These are phyloP conservation scores for Sesia bembeciformis DNA, from an alignment of 2,888 invertebrate genomes.

Conservation along the genomic window DNA sequence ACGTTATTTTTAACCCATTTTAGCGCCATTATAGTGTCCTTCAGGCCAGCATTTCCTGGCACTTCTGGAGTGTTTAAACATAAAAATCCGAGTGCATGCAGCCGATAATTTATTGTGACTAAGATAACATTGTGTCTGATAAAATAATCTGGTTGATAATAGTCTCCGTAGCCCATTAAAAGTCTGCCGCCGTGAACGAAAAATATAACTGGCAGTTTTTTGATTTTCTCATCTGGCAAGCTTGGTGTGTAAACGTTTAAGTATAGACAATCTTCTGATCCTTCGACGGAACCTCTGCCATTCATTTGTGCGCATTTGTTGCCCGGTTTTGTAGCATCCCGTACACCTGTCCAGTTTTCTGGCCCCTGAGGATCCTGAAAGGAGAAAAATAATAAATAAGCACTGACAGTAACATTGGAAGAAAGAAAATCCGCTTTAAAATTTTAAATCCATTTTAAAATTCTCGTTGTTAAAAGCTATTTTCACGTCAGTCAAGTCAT, in stretches of 20 bases:
- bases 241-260: constrained; percentile 79
- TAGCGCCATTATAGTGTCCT: constrained; percentile 48
- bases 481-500: too few species aligned
- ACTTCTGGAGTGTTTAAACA: constrained; percentile 48
- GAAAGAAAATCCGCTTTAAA: too few species aligned
- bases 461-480: too few species aligned
- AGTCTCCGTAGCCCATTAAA: constrained; percentile 67
- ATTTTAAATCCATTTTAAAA: too few species aligned
- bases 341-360: constrained; percentile 39
- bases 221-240: constrained; percentile 41
- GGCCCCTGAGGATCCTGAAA: constrained; percentile 48
- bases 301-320: constrained; percentile 58
- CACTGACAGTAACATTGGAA: too few species aligned
- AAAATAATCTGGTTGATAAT: constrained; percentile 52
- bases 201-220: constrained; percentile 65
- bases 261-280: constrained; percentile 80
- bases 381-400: not conserved
- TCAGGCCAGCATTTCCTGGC: constrained; percentile 53
- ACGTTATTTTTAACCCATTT: constrained; percentile 56
- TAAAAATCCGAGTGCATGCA: constrained; percentile 49
- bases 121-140: constrained; percentile 45
- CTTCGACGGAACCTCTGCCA: constrained; percentile 55
- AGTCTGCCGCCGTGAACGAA: constrained; percentile 75
- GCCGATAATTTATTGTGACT: constrained; percentile 53
- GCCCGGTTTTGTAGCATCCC: constrained; percentile 53